Conservation (phyloP, 2,888 invertebrate genomes). For the Craniophora ligustri region DNA sequence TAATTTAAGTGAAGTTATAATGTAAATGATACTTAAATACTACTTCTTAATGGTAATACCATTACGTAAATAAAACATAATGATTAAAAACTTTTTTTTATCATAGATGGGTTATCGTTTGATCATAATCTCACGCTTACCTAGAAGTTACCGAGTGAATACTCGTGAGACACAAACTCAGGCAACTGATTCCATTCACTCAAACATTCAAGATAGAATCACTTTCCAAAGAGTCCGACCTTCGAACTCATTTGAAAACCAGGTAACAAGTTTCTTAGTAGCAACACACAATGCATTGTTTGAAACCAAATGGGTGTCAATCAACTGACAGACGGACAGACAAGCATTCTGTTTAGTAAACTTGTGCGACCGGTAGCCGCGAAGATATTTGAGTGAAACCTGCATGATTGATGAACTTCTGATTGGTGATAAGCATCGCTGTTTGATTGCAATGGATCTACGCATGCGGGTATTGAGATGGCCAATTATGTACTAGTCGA, state of each 20-base stretch:
- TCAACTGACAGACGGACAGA: conserved; percentile 14
- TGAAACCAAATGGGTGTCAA: conserved; percentile 22
- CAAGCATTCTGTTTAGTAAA: conserved; percentile 40
- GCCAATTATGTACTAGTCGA: neutral
- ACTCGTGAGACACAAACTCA: too few species aligned
- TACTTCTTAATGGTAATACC: too few species aligned
- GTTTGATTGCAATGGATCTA: conserved; percentile 24
- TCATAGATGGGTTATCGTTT: too few species aligned
- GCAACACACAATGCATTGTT: conserved; percentile 37
- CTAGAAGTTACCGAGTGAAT: too few species aligned
- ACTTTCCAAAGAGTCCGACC: neutral
- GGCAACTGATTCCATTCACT: neutral
- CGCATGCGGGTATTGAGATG: conserved; percentile 2
- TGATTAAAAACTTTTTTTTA: too few species aligned
- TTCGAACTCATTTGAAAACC: conserved; percentile 1
- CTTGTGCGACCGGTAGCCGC: conserved; percentile 11
- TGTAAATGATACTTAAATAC: too few species aligned
- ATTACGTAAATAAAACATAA: too few species aligned
- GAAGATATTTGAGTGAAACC: conserved; percentile 28
- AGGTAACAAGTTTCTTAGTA: conserved; percentile 17
- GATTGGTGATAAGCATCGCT: conserved; percentile 11
- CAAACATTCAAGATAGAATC: neutral
- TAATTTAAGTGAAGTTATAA: too few species aligned
- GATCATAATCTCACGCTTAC: too few species aligned
- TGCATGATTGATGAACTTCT: conserved; percentile 35